phyloP scores from a whole-genome alignment of 2,888 invertebrate genomes.

The Morpho helenor region DNA sequence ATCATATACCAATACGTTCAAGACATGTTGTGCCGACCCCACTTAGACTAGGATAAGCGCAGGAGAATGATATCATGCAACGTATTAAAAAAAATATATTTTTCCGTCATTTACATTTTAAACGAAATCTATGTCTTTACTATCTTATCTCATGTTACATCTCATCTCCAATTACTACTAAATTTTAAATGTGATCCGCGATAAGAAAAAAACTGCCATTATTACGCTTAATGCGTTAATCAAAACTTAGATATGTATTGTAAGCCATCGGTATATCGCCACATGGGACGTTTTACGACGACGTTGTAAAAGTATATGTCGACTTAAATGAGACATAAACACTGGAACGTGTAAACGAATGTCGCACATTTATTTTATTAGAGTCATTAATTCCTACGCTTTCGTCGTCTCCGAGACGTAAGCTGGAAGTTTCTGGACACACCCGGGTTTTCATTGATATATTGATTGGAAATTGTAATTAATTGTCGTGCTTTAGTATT shows the following conservation, averaged over 20 bases:
- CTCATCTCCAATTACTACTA: no score
- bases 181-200: no score
- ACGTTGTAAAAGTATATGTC: conserved; percentile 72
- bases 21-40: no score
- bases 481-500: not conserved
- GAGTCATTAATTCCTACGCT: conserved; percentile 69
- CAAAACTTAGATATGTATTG: conserved; percentile 19
- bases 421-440: not conserved
- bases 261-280: conserved; percentile 35
- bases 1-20: no score
- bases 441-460: not conserved
- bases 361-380: conserved; percentile 76
- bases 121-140: no score
- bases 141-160: no score
- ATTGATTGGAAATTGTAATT: not conserved
- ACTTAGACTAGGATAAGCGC: no score
- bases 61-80: no score
- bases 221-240: not conserved
- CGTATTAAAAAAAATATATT: no score
- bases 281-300: conserved; percentile 68
- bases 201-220: no score
- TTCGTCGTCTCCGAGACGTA: conserved; percentile 40
- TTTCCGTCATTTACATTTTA: no score
- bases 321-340: conserved; percentile 78
- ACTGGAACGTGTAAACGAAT: conserved; percentile 75